phyloP scores from a whole-genome alignment of 2,888 invertebrate genomes.

The Lepetodrilus schrolli region DNA sequence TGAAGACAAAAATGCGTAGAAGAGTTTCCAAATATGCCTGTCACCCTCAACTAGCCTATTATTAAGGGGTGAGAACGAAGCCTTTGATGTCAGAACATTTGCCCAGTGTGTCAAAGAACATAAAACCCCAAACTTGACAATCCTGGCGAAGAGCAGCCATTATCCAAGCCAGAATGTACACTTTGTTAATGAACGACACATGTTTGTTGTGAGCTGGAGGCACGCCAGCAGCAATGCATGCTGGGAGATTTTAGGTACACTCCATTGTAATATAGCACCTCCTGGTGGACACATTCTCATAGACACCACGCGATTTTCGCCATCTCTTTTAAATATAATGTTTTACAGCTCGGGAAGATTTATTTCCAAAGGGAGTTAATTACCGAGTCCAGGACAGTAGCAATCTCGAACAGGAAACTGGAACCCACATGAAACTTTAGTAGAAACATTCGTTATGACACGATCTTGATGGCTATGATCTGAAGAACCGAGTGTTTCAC shows the following conservation, averaged over 20 bases:
- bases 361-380: slow-evolving; percentile 1
- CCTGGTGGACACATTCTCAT: slow-evolving; percentile 22
- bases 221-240: background rate
- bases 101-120: slow-evolving; percentile 12
- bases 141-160: background rate
- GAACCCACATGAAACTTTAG: too few relatives aligned
- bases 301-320: background rate
- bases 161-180: slow-evolving; percentile 20
- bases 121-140: slow-evolving; percentile 27
- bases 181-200: slow-evolving; percentile 25
- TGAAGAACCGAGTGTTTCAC: too few relatives aligned
- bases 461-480: too few relatives aligned
- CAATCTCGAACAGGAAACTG: too few relatives aligned
- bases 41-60: background rate
- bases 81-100: slow-evolving; percentile 21
- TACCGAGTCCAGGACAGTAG: too few relatives aligned
- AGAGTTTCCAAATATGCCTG: slow-evolving; percentile 28
- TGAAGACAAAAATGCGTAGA: slow-evolving; percentile 17
- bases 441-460: too few relatives aligned
- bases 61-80: slow-evolving; percentile 25
- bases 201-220: background rate
- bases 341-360: slow-evolving; percentile 9
- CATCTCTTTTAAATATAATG: background rate
- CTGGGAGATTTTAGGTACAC: background rate
- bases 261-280: slow-evolving; percentile 29